These are phyloP conservation scores for Ptilorrhoa leucosticta DNA, from an alignment of 2,113 vertebrate genomes.

Conservation along the genomic window DNA sequence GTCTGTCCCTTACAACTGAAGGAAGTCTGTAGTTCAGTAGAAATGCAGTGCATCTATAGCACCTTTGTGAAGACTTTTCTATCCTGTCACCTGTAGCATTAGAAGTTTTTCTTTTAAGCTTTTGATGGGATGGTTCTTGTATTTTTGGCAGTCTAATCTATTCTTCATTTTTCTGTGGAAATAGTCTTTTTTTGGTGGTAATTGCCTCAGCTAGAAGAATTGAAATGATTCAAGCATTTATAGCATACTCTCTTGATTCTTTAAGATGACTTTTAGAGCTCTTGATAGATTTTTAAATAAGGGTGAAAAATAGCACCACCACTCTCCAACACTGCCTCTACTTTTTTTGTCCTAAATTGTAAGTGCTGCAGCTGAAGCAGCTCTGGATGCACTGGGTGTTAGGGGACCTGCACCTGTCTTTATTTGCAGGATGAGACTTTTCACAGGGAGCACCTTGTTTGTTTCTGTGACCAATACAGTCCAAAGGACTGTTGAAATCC, in stretches of 20 bases:
- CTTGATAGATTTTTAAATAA: neutral
- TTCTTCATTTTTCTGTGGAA: neutral
- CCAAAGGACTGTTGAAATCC: neutral
- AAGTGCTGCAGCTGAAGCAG: neutral
- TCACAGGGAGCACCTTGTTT: neutral
- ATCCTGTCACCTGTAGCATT: neutral
- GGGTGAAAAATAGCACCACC: neutral
- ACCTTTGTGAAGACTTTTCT: neutral
- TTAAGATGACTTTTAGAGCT: neutral
- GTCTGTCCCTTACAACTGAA: neutral
- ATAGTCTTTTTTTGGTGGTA: neutral
- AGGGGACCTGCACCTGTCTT: neutral
- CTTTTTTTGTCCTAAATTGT: neutral
- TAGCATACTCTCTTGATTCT: neutral
- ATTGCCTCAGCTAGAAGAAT: neutral
- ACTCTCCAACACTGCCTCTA: neutral
- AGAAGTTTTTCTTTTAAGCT: neutral
- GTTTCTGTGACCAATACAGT: neutral
- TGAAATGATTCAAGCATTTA: neutral
- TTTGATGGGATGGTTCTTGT: neutral
- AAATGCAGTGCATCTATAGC: neutral
- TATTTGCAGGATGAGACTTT: neutral
- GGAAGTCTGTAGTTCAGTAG: neutral
- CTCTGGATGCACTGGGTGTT: neutral
- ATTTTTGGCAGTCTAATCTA: neutral